These are phyloP conservation scores for Drosophila lacertosa DNA, from an alignment of 1,140 invertebrate species.

Conservation along the genomic window DNA sequence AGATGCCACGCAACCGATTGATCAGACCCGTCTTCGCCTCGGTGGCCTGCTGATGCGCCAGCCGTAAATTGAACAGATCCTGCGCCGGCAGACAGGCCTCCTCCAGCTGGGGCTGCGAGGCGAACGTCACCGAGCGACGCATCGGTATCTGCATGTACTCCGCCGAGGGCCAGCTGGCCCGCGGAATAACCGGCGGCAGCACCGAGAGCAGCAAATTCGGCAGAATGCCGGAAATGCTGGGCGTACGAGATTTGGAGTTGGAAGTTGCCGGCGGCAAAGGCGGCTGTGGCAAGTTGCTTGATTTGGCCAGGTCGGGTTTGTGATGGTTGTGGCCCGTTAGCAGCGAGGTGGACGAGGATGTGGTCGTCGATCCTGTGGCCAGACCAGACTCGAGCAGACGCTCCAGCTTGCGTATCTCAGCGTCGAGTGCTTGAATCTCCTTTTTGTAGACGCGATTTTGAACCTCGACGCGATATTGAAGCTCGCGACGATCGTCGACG, in stretches of 20 bases:
- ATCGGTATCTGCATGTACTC: slow-evolving; percentile 86
- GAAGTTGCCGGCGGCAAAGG: slow-evolving; percentile 11
- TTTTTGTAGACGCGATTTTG: slow-evolving; percentile 95
- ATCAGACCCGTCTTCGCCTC: slow-evolving; percentile 86
- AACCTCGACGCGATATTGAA: slow-evolving; percentile 93
- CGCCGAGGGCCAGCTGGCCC: slow-evolving; percentile 90
- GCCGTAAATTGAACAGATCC: slow-evolving; percentile 86
- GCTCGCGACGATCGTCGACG: slow-evolving; percentile 89
- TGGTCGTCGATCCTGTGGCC: slow-evolving; percentile 86
- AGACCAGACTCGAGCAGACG: slow-evolving; percentile 86
- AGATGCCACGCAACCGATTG: slow-evolving; percentile 84
- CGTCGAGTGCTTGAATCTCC: slow-evolving; percentile 92
- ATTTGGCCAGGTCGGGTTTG: slow-evolving; percentile 84
- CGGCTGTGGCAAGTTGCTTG: slow-evolving; percentile 47
- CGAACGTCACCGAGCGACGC: slow-evolving; percentile 86
- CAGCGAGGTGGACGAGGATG: slow-evolving; percentile 85
- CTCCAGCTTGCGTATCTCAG: slow-evolving; percentile 91
- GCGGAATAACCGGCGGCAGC: slow-evolving; percentile 89
- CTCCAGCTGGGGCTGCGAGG: slow-evolving; percentile 89
- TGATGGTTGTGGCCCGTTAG: slow-evolving; percentile 84
- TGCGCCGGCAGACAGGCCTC: slow-evolving; percentile 84
- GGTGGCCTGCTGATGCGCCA: slow-evolving; percentile 85
- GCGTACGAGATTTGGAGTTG: slow-evolving; percentile 84
- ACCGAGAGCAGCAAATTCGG: slow-evolving; percentile 89
- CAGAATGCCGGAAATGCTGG: slow-evolving; percentile 88